Base-by-base conservation (phyloP, 2,113 vertebrate genomes). In the Psettodes erumei region DNA sequence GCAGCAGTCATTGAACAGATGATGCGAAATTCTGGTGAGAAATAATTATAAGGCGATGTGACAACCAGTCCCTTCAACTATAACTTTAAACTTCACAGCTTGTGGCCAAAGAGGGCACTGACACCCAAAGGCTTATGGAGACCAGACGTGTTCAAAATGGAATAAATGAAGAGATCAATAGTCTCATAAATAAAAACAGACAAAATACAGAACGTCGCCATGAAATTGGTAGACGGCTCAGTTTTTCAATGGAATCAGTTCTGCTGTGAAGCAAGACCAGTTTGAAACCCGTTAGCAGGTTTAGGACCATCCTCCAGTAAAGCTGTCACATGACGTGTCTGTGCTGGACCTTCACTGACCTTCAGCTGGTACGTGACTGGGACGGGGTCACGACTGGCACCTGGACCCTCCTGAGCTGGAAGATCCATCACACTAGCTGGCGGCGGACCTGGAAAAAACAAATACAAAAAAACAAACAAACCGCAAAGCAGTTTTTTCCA, bases 321-420 rank as follows among this genome's bases (percentile, higher is more conserved):
- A 8, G 7, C 5, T 13, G 3, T 35, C n/a, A 11, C 5, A 7
- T 30, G 15, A 16, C 10, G 19, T 11, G 32, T 33, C 3, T 27
- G 10, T n/a, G 1, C 35, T 18, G 27, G 40, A 56, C 27, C 5
- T 30, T 66, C 28, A 50, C 86, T 8, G 42, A 97, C 98, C 94
- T 97, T 97, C 19, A 98, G 95, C 86, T 96, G 95, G 77, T 97
- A 96, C 8, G 91, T 91, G 67, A 84, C 85, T 28, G 86, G 86
- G 19, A 70, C 59, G 1, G 83, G 8, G 21, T 94, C 94, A 62
- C 81, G 93, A 19, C 90, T 70, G 84, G 88, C 0, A 91, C 90
- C 0, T 64, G 84, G 83, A 82, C 72, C 84, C 12, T 96, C 96
- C 55, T 96, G 95, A 45, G 93, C 91, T 30, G 85, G 79, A 73